phyloP scores from a whole-genome alignment of 1,140 invertebrate genomes.

The Zaprionus vittiger region DNA sequence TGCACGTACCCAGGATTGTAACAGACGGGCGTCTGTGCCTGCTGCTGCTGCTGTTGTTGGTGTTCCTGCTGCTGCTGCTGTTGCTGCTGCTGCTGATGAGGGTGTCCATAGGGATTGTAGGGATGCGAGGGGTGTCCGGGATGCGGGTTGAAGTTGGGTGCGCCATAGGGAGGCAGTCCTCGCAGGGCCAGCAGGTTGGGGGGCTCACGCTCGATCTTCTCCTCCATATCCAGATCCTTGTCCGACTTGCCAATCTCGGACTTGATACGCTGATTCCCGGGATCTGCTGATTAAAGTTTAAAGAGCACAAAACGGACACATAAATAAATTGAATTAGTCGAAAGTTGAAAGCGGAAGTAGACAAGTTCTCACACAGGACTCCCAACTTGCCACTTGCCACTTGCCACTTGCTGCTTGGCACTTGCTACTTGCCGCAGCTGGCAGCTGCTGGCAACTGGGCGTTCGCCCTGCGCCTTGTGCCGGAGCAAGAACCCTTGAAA shows the following conservation, averaged over 20 bases:
- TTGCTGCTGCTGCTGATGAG: constrained; percentile 31
- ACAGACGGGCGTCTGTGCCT: constrained; percentile 41
- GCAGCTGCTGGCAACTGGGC: constrained; percentile 47
- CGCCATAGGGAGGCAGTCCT: constrained; percentile 57
- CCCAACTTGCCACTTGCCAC: constrained; percentile 55
- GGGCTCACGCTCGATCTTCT: constrained; percentile 88
- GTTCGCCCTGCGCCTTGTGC: constrained; percentile 25
- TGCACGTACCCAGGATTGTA: constrained; percentile 69
- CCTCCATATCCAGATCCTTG: constrained; percentile 75
- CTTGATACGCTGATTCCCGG: constrained; percentile 73
- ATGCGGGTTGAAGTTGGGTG: constrained; percentile 54
- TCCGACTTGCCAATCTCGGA: constrained; percentile 86
- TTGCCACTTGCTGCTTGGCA: constrained; percentile 9
- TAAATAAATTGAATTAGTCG: constrained; percentile 80
- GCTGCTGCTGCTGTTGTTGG: constrained; percentile 60
- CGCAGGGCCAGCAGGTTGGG: constrained; percentile 84
- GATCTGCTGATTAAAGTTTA: constrained; percentile 66
- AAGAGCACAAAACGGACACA: constrained; percentile 41
- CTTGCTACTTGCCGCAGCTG: constrained; percentile 36
- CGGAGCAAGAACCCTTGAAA: constrained; percentile 74
- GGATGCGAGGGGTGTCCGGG: constrained; percentile 59
- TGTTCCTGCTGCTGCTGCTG: constrained; percentile 52
- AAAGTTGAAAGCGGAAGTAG: constrained; percentile 70
- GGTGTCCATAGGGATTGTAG: constrained; percentile 61
- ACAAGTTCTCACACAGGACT: constrained; percentile 71